Percentiles rank a stretch among this genome's conserved stretches.
Evolutionary conservation across 1,140 invertebrate species (phyloP).

Genomic region (Apis laboriosa): DNA sequence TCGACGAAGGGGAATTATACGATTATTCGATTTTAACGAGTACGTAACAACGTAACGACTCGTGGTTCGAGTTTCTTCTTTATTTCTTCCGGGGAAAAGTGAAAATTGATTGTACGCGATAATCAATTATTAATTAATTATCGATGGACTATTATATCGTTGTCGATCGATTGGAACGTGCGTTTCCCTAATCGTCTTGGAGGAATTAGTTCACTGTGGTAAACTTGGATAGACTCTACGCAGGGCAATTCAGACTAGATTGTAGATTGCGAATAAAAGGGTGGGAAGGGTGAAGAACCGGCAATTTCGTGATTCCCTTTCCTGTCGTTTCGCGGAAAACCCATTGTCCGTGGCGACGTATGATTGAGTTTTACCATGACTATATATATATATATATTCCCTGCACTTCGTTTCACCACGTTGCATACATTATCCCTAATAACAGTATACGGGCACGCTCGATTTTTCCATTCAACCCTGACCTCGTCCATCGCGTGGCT

Average conservation of each 20-base stretch:
- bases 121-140: constrained; percentile 20
- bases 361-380: too few relatives aligned
- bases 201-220: constrained; percentile 6
- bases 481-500: not conserved
- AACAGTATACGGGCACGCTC: not conserved
- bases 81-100: too few relatives aligned
- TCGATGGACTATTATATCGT: not conserved
- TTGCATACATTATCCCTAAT: not conserved
- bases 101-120: not conserved
- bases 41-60: not conserved
- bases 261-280: not conserved
- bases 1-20: not conserved
- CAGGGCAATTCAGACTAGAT: not conserved
- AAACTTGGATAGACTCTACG: not conserved
- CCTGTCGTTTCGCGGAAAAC: not conserved
- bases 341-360: not conserved
- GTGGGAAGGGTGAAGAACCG: not conserved
- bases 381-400: too few relatives aligned
- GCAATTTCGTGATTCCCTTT: constrained; percentile 23
- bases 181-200: not conserved
- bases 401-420: not conserved
- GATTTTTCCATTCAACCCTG: constrained; percentile 7
- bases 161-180: not conserved
- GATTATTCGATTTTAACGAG: not conserved
- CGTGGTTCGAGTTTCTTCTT: not conserved